phyloP scores from a whole-genome alignment of 1,140 invertebrate genomes.

The Cydia pomonella region DNA sequence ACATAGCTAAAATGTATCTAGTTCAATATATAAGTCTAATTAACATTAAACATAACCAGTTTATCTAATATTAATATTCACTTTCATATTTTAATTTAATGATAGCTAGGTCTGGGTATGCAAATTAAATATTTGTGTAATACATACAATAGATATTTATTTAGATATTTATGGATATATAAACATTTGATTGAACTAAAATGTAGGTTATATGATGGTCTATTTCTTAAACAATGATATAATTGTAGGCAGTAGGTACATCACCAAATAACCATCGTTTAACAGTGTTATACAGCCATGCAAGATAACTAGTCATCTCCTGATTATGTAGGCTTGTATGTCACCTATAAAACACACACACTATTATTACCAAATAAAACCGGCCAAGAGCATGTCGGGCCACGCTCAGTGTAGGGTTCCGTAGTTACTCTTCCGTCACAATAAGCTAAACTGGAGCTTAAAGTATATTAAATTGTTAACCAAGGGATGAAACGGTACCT shows the following conservation, averaged over 20 bases:
- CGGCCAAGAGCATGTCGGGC: too few relatives aligned
- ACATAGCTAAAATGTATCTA: neutral
- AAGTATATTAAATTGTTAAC: too few relatives aligned
- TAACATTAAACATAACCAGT: neutral
- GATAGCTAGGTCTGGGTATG: neutral
- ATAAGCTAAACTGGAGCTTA: too few relatives aligned
- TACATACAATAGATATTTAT: neutral
- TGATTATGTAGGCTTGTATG: constrained; percentile 5
- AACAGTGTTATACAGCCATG: neutral
- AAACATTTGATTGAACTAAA: neutral
- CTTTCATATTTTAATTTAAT: neutral
- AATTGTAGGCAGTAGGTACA: constrained; percentile 6
- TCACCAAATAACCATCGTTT: constrained; percentile 8
- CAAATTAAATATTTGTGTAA: neutral
- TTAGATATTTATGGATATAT: neutral
- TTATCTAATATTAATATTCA: neutral
- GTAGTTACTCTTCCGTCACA: too few relatives aligned
- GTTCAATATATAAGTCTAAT: neutral
- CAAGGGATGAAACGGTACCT: too few relatives aligned
- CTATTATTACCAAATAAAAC: neutral
- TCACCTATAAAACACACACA: constrained; percentile 9
- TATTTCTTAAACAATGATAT: neutral
- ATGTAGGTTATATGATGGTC: too few relatives aligned
- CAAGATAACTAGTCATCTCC: constrained; percentile 12
- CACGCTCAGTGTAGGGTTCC: too few relatives aligned